A percentile compares a stretch with the other conserved stretches of the same genome.
These are phyloP conservation scores for Lepidurus couesii DNA, from an alignment of 1,140 invertebrate genomes.

Conservation along the genomic window DNA sequence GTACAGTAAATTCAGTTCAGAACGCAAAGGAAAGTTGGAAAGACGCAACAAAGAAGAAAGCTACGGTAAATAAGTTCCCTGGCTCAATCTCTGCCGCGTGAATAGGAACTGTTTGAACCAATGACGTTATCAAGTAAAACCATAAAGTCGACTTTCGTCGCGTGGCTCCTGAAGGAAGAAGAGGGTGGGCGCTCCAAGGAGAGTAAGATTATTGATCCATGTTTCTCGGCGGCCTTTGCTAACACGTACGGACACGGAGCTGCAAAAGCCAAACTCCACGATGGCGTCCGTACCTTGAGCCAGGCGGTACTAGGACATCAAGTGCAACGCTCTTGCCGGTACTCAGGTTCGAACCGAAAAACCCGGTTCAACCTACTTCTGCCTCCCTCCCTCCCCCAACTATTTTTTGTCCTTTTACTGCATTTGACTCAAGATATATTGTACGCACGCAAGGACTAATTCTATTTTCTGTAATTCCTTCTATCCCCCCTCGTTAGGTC, in stretches of 20 bases:
- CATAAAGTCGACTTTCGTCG: not conserved
- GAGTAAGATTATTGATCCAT: constrained; percentile 10
- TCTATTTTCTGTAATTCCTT: not conserved
- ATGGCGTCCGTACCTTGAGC: constrained; percentile 12
- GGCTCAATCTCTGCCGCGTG: not conserved
- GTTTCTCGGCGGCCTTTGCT: not conserved
- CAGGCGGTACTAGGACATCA: constrained; percentile 14
- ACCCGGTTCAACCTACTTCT: not conserved
- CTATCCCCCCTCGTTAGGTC: not conserved
- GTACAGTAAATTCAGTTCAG: too few relatives aligned
- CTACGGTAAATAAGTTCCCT: too few relatives aligned
- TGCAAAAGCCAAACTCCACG: not conserved
- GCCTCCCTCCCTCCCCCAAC: not conserved
- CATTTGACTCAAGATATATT: constrained; percentile 1
- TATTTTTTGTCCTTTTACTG: not conserved
- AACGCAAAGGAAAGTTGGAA: too few relatives aligned
- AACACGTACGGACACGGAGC: not conserved
- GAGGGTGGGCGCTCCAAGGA: not conserved
- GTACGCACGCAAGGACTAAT: constrained; percentile 1
- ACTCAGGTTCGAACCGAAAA: not conserved
- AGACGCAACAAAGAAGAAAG: too few relatives aligned
- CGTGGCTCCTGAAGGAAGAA: not conserved
- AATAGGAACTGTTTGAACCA: not conserved
- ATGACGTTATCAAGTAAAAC: not conserved
- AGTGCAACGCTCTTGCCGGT: constrained; percentile 20